Evolutionary conservation across 2,888 invertebrate species (phyloP).

Genomic region (Lingula anatina): DNA sequence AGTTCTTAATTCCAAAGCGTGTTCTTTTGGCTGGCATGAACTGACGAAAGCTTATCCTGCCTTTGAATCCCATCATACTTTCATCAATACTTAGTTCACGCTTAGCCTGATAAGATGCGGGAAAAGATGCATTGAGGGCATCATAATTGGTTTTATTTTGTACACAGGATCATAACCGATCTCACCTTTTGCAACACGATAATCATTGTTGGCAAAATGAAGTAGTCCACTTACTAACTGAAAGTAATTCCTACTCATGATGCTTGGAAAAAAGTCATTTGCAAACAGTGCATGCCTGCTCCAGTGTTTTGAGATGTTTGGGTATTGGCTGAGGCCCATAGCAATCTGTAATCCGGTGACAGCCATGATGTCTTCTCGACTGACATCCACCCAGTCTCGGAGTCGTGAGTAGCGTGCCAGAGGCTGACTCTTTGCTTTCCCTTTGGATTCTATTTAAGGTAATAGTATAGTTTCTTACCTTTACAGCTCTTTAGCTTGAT

Average conservation of each 20-base stretch:
- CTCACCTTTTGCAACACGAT: background rate
- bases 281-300: background rate
- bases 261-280: background rate
- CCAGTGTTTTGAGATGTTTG: background rate
- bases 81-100: background rate
- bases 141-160: background rate
- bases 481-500: no score
- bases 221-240: background rate
- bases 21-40: background rate
- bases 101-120: background rate
- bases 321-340: background rate
- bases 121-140: background rate
- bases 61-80: background rate
- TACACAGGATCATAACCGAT: background rate
- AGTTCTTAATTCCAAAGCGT: background rate
- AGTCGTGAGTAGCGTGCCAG: background rate
- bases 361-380: background rate
- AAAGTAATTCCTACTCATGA: background rate
- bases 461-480: no score
- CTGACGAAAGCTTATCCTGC: background rate
- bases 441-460: no score
- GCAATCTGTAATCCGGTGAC: background rate
- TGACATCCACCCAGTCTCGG: background rate
- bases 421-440: background rate
- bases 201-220: background rate